Base-by-base conservation (phyloP, 1,140 invertebrate species). In the Physella acuta region DNA sequence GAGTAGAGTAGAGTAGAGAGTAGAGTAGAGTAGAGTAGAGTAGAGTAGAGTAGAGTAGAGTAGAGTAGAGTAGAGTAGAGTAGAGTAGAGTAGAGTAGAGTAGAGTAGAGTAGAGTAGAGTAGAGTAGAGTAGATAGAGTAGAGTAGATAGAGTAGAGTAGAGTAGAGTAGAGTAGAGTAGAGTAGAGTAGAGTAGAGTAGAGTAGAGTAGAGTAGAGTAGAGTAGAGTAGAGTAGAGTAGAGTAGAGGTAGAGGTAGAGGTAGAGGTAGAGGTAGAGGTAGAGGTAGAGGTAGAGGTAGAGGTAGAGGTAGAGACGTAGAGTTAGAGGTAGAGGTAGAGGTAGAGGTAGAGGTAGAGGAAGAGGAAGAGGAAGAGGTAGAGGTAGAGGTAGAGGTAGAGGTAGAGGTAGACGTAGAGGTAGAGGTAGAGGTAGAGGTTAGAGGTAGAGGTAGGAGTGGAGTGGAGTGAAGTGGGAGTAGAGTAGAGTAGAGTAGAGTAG, bases 161-260 rank as follows among this genome's bases (percentile, higher is more conserved):
- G 44, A 49, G 44, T 49, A 49, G 44, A 49, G 44, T 49, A 49
- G 44, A 14, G 44, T 49, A 49, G 44, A 49, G 44, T 49, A 49
- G 44, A 49, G 44, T 49, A 49, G 44, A 49, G 44, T 49, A 49
- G 44, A 49, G n/a, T 49, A 49, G 44, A 14, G 44, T 49, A 49
- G 44, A 49, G 44, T 49, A 49, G 44, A 14, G n/a, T 11, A 49
- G 44, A 14, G n/a, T 11, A 14, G 44, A 14, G n/a, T 11, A 49
- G 44, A 14, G n/a, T 11, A 49, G 44, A 14, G n/a, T 11, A 49
- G 44, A 14, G 11, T 14, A n/a, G n/a, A n/a, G 11, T 14, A n/a
- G n/a, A n/a, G 11, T 14, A n/a, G n/a, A n/a, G 11, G n/a, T 11
- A 49, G 44, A 49, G n/a, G 44, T 14, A n/a, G 11, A 49, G 11